Conservation (phyloP, 2,113 vertebrate species). For the Gymnarchus niloticus region DNA sequence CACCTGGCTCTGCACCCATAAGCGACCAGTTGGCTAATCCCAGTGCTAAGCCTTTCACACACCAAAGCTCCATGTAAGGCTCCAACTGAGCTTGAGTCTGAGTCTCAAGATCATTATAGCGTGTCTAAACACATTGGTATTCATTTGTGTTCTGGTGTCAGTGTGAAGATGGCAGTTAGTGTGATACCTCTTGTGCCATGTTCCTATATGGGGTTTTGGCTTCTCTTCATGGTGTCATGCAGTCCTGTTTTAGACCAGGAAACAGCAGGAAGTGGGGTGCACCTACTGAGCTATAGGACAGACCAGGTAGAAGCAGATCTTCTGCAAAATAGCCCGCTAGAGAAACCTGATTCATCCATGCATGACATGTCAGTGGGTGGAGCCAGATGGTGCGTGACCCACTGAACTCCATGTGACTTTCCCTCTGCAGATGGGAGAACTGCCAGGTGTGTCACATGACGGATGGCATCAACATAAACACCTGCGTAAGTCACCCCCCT, state of each 20-base stretch:
- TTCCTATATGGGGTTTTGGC: no score
- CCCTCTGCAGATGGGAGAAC: slow-evolving; percentile 53
- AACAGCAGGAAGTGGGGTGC: neutral
- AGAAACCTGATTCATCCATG: no score
- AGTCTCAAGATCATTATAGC: neutral
- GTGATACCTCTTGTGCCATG: neutral
- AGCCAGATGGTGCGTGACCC: neutral
- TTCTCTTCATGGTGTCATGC: no score
- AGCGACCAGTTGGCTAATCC: neutral
- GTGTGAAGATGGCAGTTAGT: neutral
- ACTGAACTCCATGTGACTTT: neutral
- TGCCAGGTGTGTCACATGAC: slow-evolving; percentile 51
- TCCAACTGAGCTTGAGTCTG: neutral
- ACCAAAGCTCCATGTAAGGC: neutral
- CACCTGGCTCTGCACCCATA: neutral
- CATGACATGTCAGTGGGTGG: no score
- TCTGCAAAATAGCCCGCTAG: no score
- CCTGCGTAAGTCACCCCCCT: slow-evolving; percentile 53
- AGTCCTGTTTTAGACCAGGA: neutral
- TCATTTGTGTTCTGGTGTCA: neutral
- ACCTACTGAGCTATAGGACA: no score
- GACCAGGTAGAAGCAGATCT: no score
- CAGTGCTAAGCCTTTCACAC: neutral
- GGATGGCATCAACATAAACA: slow-evolving; percentile 49
- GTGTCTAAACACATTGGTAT: neutral